Base-by-base conservation (phyloP, 2,888 invertebrate genomes). In the Drosophila conformis region DNA sequence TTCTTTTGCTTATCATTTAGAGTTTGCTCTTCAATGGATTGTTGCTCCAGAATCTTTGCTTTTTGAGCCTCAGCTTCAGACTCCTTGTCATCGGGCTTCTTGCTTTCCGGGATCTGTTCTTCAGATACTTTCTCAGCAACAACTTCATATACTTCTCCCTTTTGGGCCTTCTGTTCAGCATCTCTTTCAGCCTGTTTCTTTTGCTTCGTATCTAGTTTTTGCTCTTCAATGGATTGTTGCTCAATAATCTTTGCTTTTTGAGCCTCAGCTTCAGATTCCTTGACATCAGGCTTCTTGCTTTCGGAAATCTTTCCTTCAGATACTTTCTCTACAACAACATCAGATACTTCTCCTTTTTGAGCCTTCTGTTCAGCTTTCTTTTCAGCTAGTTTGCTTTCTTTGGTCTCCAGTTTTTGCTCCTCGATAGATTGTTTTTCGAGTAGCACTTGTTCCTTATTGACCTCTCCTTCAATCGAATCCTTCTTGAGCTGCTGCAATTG, bases 401-500 rank as follows among this genome's bases (percentile, higher is more conserved):
- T 52, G 2, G 36, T 25, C 10, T 31, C 18, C 18, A 31, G 11
- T 11, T 57, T 31, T 13, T 27, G 35, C 7, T 27, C 36, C n/a
- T 38, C 54, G 2, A 27, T 54, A 10, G 40, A 21, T 31, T 42
- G 59, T 36, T 49, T 59, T 48, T 36, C 35, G 2, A 31, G 4
- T 25, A 2, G 10, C 15, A 15, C 11, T 35, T 31, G 25, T 18
- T 48, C 4, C 15, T 67, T 48, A 21, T n/a, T 1, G 2, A 0
- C 11, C 6, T 25, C 31, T 15, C 15, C 56, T n/a, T 51, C 11
- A 18, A 18, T n/a, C 0, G 53, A 1, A 4, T 72, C 33, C 1
- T 42, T 29, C 5, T 53, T 62, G 7, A 69, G 38, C 1, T 57
- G 52, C n/a, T 82, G 72, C 0, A 87, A 11, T 6, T 79, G 53